These are phyloP conservation scores for Hypocryptadius cinnamomeus DNA, from an alignment of 2,113 vertebrate species.

Conservation along the genomic window DNA sequence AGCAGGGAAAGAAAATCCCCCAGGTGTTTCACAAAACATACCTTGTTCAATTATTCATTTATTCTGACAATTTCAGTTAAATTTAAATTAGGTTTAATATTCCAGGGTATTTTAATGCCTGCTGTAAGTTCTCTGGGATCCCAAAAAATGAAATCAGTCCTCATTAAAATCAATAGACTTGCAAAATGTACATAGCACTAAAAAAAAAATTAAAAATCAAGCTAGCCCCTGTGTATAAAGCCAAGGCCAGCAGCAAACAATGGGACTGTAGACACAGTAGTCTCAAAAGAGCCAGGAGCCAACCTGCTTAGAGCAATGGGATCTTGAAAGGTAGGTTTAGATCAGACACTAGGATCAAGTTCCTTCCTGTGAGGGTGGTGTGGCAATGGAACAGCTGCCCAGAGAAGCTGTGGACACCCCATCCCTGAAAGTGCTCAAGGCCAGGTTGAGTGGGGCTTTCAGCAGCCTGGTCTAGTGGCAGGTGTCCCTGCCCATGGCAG, in stretches of 20 bases:
- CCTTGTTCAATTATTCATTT: conserved; percentile 3
- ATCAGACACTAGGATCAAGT: background rate
- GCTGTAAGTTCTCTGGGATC: background rate
- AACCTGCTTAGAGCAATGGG: background rate
- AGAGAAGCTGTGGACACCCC: background rate
- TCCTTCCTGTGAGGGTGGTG: background rate
- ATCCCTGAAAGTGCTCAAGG: background rate
- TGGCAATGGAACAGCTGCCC: background rate
- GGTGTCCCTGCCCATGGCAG: too few species aligned
- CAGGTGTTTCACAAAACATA: background rate
- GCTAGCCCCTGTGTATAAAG: background rate
- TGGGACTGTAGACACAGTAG: background rate
- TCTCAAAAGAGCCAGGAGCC: background rate
- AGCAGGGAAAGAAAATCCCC: background rate
- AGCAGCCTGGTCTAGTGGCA: background rate
- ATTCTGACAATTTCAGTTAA: background rate
- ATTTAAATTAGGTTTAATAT: conserved; percentile 11
- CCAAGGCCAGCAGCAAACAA: background rate
- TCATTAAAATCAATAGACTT: background rate
- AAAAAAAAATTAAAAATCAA: background rate
- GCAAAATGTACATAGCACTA: background rate
- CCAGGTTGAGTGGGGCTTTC: background rate
- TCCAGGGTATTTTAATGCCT: background rate
- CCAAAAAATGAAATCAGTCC: background rate
- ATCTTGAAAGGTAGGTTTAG: background rate